Evolutionary conservation across 2,888 invertebrate genomes (phyloP), one percentile per base, ranked within the genome.

Genomic region (Andricus quercusramuli): DNA sequence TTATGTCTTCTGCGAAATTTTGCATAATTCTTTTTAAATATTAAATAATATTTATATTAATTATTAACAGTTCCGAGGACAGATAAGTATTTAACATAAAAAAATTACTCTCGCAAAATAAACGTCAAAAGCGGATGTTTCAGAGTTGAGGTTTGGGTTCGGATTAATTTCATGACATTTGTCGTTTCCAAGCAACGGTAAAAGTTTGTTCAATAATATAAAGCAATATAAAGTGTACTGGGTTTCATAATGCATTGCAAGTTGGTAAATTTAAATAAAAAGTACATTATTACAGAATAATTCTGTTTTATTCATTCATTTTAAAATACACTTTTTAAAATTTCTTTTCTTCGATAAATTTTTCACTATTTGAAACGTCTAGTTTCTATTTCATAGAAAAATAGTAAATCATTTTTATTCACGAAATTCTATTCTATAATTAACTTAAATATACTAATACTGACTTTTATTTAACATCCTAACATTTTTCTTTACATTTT

Each of bases 1-100:
- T 65, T 22, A 86, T 79, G 79, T 84, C 83, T 29, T 86, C 86
- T 0, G 44, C 25, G 47, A 68, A 59, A 62, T 25, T 15, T 11
- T 25, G 2, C 62, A 62, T 62, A 11, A 62, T 25, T 62, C 5
- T 22, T 13, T 25, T 3, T 25, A 62, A 56, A 22, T 62, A 15
- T 22, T 25, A 25, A 62, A 11, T 13, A 15, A 62, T 62, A 62
- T 25, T 62, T 15, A 13, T 25, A 25, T 62, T 25, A 15, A 62
- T 62, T 15, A 25, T 15, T 4, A 25, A 22, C 11, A 62, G 11
- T 62, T 62, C 2, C 22, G 4, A 25, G 25, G 15, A 25, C 25
- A n/a, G 5, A 32, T 74, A n/a, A 56, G 32, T 29, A 74, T n/a
- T 8, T 15, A 74, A 65, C 44, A 11, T 22, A 56, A 78, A 20